Base-by-base conservation (phyloP, 2,797 vertebrate genomes). In the Melanogrammus aeglefinus region DNA sequence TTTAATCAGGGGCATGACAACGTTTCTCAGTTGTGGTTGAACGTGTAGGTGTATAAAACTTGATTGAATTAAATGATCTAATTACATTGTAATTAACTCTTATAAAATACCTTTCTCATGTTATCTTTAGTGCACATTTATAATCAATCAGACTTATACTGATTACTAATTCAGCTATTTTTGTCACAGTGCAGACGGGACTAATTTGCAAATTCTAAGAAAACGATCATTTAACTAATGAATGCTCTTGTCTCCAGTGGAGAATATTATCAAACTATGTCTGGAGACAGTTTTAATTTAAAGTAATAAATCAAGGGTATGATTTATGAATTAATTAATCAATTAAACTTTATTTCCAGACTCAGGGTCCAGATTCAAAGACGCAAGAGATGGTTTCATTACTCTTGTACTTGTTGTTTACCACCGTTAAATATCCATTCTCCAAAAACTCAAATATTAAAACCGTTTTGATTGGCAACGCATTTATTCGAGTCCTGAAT, bases 191-290 rank as follows among this genome's bases (percentile, higher is more conserved):
- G 9, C 10, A 69, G 57, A 24, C 57, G 8, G 57, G 1, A 63
- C 8, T 24, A 63, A 63, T n/a, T n/a, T 69, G 6, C 63, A 12
- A 3, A 24, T 24, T 66, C 57, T 21, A 57, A n/a, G 21, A 69
- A 27, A 69, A 69, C 27, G 0, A 27, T 24, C 10, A 13, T 69
- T 9, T 3, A 69, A 69, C 63, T 69, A 69, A 63, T 63, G 7
- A 63, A 69, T 69, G n/a, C 27, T 69, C 63, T 69, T 27, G 63
- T 69, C 63, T 69, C n/a, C 63, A 69, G 63, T 27, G 63, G 63
- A 27, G 24, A 27, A 27, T 6, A 27, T 69, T 8, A 63, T 63
- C 57, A 21, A 57, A 63, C 5, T 24, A 63, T 63, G 57, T 63
- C 57, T 63, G 57, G 57, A 63, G 57, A 24, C 57, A 63, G 57